Percentiles rank a stretch among this genome's conserved stretches.
phyloP scores from a whole-genome alignment of 2,797 vertebrate genomes.

The Chrosomus eos region DNA sequence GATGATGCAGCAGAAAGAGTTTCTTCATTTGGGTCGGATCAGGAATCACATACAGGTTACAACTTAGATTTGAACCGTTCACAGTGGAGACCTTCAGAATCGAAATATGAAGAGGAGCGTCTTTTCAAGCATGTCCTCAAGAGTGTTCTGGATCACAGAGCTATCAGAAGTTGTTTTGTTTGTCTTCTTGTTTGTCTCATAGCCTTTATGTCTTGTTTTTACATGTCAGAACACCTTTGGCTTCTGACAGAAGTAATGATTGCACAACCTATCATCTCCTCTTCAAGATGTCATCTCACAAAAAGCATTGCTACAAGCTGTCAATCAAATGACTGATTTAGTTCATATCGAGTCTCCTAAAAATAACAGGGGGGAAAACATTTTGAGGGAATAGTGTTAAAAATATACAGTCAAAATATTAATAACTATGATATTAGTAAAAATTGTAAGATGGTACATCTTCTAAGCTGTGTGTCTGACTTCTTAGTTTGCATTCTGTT shows the following conservation, averaged over 20 bases:
- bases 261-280: background rate
- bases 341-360: background rate
- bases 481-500: background rate
- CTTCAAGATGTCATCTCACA: slow-evolving; percentile 27
- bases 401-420: background rate
- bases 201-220: slow-evolving; percentile 19
- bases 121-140: background rate
- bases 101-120: background rate
- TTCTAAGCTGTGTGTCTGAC: background rate
- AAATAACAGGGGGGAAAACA: background rate
- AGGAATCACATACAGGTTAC: background rate
- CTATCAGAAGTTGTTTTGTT: slow-evolving; percentile 12
- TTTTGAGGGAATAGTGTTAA: background rate
- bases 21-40: background rate
- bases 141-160: slow-evolving; percentile 28
- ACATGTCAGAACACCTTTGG: slow-evolving; percentile 23
- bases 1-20: background rate
- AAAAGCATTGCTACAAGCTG: background rate
- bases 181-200: slow-evolving; percentile 1
- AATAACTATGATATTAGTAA: background rate
- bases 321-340: slow-evolving; percentile 14
- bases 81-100: background rate
- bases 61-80: background rate
- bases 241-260: slow-evolving; percentile 25
- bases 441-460: background rate